Conservation (phyloP, 2,113 vertebrate genomes). For the Channa maculata region DNA sequence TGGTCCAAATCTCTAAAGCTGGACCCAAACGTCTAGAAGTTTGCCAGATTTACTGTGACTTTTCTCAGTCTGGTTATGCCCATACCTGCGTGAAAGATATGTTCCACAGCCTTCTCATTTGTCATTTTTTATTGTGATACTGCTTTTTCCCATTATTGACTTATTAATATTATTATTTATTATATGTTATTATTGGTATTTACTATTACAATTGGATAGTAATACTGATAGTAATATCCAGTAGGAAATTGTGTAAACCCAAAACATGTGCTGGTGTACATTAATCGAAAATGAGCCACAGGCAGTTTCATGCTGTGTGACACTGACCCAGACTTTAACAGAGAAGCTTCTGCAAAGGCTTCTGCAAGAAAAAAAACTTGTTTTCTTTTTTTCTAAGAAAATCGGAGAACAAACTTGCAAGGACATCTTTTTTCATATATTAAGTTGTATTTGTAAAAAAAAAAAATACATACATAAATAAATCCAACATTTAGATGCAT, state of each 20-base stretch:
- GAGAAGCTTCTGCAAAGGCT: slow-evolving; percentile 13
- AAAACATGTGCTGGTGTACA: slow-evolving; percentile 12
- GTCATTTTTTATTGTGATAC: neutral
- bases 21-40: slow-evolving; percentile 31
- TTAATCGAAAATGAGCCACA: slow-evolving; percentile 28
- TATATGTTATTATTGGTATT: no score
- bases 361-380: neutral
- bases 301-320: slow-evolving; percentile 32
- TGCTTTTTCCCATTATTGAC: neutral
- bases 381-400: neutral
- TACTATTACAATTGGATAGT: neutral
- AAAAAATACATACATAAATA: no score
- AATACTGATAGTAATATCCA: neutral
- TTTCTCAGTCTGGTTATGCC: slow-evolving; percentile 18
- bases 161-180: no score
- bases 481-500: no score
- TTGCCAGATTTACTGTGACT: slow-evolving; percentile 27
- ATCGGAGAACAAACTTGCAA: neutral
- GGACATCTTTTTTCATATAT: neutral
- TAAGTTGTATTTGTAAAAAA: no score
- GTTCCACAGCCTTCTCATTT: neutral
- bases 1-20: slow-evolving; percentile 45
- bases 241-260: slow-evolving; percentile 19
- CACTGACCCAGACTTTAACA: slow-evolving; percentile 9
- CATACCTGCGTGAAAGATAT: slow-evolving; percentile 11